Evolutionary conservation across 2,797 vertebrate genomes (phyloP).

Genomic region (Alca torda): DNA sequence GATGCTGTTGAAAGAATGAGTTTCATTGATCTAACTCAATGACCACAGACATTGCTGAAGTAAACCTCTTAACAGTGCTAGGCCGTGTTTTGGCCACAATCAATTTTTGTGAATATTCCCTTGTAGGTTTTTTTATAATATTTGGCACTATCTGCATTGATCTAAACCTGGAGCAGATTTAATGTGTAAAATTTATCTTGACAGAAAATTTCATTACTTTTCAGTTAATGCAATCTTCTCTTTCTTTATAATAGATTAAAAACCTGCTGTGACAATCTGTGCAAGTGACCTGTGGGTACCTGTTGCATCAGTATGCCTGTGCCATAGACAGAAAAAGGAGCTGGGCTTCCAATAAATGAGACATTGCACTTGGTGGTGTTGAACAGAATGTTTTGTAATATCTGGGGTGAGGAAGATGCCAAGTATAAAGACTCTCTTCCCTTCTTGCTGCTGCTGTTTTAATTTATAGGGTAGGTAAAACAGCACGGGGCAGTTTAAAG

Average conservation of each 20-base stretch:
- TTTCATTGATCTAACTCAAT: constrained; percentile 95
- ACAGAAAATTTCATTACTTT: constrained; percentile 86
- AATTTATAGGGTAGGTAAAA: background rate
- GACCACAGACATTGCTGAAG: constrained; percentile 90
- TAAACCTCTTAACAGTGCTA: constrained; percentile 88
- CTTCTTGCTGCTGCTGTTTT: background rate
- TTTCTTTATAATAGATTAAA: constrained; percentile 74
- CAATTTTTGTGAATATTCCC: constrained; percentile 90
- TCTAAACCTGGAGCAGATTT: constrained; percentile 85
- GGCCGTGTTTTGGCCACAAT: constrained; percentile 88
- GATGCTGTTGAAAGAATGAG: constrained; percentile 98
- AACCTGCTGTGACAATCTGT: constrained; percentile 43
- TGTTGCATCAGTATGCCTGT: constrained; percentile 26
- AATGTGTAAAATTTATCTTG: constrained; percentile 86
- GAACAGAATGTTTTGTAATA: constrained; percentile 8
- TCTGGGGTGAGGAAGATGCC: background rate
- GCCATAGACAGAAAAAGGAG: background rate
- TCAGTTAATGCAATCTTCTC: constrained; percentile 74
- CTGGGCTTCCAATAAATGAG: constrained; percentile 39
- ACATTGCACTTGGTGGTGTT: background rate
- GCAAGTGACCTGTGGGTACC: constrained; percentile 44
- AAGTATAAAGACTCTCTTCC: background rate
- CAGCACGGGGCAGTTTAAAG: background rate
- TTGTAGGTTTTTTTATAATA: constrained; percentile 77
- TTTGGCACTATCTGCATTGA: constrained; percentile 87